These are phyloP conservation scores for Meganola albula DNA, from an alignment of 2,888 invertebrate genomes.

Conservation along the genomic window DNA sequence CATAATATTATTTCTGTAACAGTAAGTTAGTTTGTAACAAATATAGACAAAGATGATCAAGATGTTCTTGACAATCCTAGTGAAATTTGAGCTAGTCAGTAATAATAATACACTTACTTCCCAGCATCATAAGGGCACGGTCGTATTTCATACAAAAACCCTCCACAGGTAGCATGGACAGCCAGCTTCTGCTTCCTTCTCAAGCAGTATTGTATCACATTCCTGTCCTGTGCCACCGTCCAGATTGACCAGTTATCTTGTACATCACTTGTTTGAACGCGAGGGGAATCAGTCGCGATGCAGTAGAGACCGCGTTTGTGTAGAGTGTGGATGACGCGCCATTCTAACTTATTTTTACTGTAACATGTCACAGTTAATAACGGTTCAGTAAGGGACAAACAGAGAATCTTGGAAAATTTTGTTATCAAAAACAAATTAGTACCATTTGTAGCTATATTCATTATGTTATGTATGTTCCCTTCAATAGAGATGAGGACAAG, in stretches of 20 bases:
- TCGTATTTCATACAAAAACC: conserved; percentile 79
- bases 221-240: conserved; percentile 80
- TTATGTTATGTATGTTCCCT: no score
- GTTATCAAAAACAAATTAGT: conserved; percentile 8
- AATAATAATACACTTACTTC: conserved; percentile 62
- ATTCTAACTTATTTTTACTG: conserved; percentile 54
- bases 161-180: conserved; percentile 79
- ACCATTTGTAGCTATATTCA: no score
- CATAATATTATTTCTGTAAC: no score
- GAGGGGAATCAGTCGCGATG: conserved; percentile 69
- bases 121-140: conserved; percentile 84
- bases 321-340: conserved; percentile 54
- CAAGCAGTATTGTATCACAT: conserved; percentile 70
- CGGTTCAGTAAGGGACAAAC: no score
- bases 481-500: no score
- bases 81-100: no score
- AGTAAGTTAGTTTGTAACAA: no score
- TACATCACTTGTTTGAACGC: conserved; percentile 37
- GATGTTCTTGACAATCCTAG: no score
- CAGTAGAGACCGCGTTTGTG: conserved; percentile 80
- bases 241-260: conserved; percentile 75
- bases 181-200: conserved; percentile 44
- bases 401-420: background rate
- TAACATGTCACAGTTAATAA: no score
- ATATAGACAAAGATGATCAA: no score